Evolutionary conservation across 1,140 invertebrate genomes (phyloP).

Genomic region (Linepithema humile): DNA sequence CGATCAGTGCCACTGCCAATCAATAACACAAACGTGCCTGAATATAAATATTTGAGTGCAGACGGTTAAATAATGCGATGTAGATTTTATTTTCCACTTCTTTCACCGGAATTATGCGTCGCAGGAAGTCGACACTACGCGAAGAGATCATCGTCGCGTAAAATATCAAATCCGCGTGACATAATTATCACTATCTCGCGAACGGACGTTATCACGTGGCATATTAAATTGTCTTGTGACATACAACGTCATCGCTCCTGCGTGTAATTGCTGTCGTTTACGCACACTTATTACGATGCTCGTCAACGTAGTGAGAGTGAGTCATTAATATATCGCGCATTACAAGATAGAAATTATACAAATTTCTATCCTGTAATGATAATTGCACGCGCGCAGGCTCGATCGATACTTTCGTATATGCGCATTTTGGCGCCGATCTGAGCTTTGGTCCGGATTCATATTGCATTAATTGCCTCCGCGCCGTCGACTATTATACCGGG

Average conservation of each 20-base stretch:
- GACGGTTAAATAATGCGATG: not conserved
- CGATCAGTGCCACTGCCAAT: not conserved
- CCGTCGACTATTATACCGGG: not conserved
- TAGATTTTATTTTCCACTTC: not conserved
- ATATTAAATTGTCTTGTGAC: slow-evolving; percentile 37
- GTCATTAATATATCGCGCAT: not conserved
- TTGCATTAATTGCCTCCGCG: slow-evolving; percentile 57
- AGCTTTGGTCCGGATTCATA: slow-evolving; percentile 47
- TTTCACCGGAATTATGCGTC: not conserved
- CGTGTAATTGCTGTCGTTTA: not conserved
- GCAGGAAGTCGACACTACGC: not conserved
- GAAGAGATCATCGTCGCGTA: not conserved
- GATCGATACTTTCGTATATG: not conserved
- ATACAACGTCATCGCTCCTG: not conserved
- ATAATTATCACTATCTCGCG: not conserved
- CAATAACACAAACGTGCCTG: not conserved
- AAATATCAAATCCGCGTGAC: slow-evolving; percentile 13
- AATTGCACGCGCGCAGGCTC: not conserved
- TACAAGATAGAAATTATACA: slow-evolving; percentile 12
- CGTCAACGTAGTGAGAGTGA: not conserved
- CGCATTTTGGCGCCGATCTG: not conserved
- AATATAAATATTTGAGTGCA: not conserved
- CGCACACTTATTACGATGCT: slow-evolving; percentile 14
- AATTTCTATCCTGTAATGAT: not conserved
- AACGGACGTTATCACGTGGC: not conserved